Conservation (phyloP, 2,888 invertebrate species). For the Drymonia ruficornis region DNA sequence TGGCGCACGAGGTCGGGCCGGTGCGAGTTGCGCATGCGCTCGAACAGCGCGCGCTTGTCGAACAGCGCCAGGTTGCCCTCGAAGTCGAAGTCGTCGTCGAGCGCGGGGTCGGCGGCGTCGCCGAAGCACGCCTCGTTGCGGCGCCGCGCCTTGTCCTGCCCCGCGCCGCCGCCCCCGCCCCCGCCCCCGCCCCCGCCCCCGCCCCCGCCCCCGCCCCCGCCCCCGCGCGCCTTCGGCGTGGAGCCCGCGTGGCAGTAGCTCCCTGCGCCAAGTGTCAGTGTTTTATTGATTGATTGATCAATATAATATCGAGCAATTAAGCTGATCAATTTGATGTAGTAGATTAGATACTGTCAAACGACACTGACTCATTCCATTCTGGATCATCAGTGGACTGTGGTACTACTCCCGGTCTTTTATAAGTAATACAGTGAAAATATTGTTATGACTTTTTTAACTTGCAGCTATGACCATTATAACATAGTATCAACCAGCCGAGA, state of each 20-base stretch:
- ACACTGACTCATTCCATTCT: no score
- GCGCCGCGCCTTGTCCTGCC: slow-evolving; percentile 72
- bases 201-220: slow-evolving; percentile 37
- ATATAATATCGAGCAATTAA: no score
- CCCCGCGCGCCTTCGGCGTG: slow-evolving; percentile 74
- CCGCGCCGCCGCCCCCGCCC: slow-evolving; percentile 52
- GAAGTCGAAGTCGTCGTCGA: slow-evolving; percentile 95
- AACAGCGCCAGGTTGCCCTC: slow-evolving; percentile 97
- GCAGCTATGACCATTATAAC: no score
- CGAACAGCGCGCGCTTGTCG: slow-evolving; percentile 87
- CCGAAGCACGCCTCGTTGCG: slow-evolving; percentile 92
- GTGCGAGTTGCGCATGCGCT: slow-evolving; percentile 60
- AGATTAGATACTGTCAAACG: no score
- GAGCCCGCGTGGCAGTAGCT: slow-evolving; percentile 57
- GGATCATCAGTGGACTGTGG: no score
- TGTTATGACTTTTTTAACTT: no score
- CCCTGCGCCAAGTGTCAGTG: slow-evolving; percentile 36
- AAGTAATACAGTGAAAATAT: no score
- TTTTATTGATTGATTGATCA: no score
- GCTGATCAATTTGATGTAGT: no score
- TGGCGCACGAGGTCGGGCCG: slow-evolving; percentile 71
- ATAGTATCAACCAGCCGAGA: no score
- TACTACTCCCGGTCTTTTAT: no score
- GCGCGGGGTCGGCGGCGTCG: slow-evolving; percentile 86
- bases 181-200: slow-evolving; percentile 20